Evolutionary conservation across 2,888 invertebrate species (phyloP).

Genomic region (Nebria brevicollis): DNA sequence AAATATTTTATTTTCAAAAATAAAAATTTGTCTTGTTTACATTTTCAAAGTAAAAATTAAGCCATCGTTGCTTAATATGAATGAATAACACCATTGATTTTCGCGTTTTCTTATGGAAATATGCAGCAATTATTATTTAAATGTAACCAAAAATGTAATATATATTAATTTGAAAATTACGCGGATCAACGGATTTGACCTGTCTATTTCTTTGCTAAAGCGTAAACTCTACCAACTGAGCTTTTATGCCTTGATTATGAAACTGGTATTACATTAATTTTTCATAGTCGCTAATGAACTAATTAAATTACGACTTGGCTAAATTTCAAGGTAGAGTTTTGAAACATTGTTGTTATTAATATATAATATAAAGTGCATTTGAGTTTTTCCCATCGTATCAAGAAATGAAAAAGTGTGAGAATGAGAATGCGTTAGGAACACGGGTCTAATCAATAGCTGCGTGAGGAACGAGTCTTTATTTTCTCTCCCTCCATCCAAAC

Average conservation of each 20-base stretch:
- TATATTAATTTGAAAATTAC: too few relatives aligned
- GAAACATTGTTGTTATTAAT: not conserved
- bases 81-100: too few relatives aligned
- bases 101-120: too few relatives aligned
- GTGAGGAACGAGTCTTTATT: constrained; percentile 18
- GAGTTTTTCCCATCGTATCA: not conserved
- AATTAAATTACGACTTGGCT: not conserved
- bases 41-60: too few relatives aligned
- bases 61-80: too few relatives aligned
- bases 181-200: too few relatives aligned
- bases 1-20: too few relatives aligned
- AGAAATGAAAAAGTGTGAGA: constrained; percentile 36
- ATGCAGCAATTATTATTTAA: too few relatives aligned
- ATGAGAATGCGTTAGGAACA: constrained; percentile 27
- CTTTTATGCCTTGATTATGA: not conserved
- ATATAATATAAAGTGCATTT: not conserved
- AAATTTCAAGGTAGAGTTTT: not conserved
- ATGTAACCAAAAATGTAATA: too few relatives aligned
- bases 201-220: too few relatives aligned
- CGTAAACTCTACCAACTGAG: not conserved
- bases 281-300: not conserved
- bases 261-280: too few relatives aligned
- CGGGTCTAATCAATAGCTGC: constrained; percentile 41
- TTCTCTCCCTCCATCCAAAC: not conserved
- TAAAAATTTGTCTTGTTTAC: too few relatives aligned